Percentiles rank a stretch among this genome's conserved stretches.
phyloP scores from a whole-genome alignment of 2,888 invertebrate genomes.

The Chaitophorus viminalis region DNA sequence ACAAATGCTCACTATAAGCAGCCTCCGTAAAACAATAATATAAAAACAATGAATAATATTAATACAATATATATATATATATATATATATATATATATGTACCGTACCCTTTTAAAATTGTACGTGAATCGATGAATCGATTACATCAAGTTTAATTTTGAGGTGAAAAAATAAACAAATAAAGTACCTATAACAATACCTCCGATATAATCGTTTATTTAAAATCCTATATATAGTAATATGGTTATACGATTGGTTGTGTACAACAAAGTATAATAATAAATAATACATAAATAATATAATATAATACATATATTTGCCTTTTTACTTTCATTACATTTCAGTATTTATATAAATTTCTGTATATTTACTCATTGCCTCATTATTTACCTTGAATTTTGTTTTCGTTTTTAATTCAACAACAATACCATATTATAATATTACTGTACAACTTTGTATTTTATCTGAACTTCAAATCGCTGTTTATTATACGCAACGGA shows the following conservation, averaged over 20 bases:
- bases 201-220: no score
- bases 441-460: neutral
- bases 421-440: neutral
- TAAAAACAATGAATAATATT: neutral
- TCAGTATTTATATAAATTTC: no score
- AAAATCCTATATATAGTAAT: no score
- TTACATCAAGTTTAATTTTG: neutral
- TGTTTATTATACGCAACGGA: no score
- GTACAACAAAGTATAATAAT: no score
- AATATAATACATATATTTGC: neutral
- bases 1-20: neutral
- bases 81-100: no score
- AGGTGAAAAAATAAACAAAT: neutral
- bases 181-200: neutral
- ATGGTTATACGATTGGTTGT: no score
- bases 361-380: neutral
- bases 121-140: neutral
- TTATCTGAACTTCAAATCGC: neutral
- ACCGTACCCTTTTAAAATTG: neutral
- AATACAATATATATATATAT: neutral
- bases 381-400: neutral
- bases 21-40: neutral
- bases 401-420: neutral
- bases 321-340: neutral
- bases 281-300: no score